Evolutionary conservation across 2,797 vertebrate species (phyloP), one percentile per base, ranked within the genome.

Genomic region (Periophthalmus magnuspinnatus): DNA sequence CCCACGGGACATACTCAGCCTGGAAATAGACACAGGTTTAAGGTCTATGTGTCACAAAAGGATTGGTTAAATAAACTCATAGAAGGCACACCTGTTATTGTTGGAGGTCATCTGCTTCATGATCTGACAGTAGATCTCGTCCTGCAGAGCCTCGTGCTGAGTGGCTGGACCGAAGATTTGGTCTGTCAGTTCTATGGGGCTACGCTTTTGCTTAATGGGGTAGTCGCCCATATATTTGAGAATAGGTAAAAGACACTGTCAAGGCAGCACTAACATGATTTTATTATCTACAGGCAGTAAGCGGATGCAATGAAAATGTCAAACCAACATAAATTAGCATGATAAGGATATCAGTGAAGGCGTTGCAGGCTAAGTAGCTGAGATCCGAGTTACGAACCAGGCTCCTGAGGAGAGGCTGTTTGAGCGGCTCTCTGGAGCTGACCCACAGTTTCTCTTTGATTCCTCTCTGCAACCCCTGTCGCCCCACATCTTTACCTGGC

Each of bases 201-300:
- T 91, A 70, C 93, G 92, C 13, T 82, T 45, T 16, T 96, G 93
- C 72, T 96, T 96, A 32, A 96, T 92, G 5, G 97, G 96, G 72
- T 98, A 98, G 86, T 99, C 96, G 0, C 97, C 98, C 95, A 97
- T 99, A 76, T 97, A 99, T 91, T 95, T 97, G 81, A 99, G 89
- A 84, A 98, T 95, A 75, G 96, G 96, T 99, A 68, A 77, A 10
- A 76, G 17, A 1, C 3, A 13, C 24, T 1, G 91, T 95, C 89
- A 97, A 97, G 94, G 93, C 92, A 32, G 22, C 10, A 45, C 34
- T 61, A 62, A 62, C 60, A n/a, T 33, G 3, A 33, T n/a, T 33
- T 65, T 5, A 28, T 65, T 33, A 19, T 65, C 5, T 65, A 11
- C 19, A 65, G 24, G 24, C 24, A 32, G 24, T 19, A 8, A 28